A percentile compares a stretch with the other conserved stretches of the same genome.
These are phyloP conservation scores for Ennomos erosarius DNA, from an alignment of 2,888 invertebrate genomes.

Conservation along the genomic window DNA sequence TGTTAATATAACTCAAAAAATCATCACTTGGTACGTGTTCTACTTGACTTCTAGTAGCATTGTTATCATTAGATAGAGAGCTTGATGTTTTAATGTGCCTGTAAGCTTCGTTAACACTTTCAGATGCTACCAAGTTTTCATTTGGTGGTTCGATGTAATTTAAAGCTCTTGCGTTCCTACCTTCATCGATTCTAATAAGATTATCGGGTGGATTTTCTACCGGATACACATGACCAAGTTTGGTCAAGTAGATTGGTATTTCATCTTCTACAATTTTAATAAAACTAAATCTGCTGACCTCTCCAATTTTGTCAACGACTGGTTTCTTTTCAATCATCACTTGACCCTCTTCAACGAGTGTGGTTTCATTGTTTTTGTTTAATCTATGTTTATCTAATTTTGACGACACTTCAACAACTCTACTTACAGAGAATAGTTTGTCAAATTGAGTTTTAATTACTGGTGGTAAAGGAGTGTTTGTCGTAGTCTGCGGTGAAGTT, in stretches of 20 bases:
- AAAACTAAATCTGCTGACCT: constrained; percentile 88
- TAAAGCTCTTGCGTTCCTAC: constrained; percentile 77
- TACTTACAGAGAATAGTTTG: constrained; percentile 88
- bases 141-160: constrained; percentile 68
- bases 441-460: constrained; percentile 81
- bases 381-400: constrained; percentile 86
- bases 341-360: constrained; percentile 80
- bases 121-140: constrained; percentile 79
- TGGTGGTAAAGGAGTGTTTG: constrained; percentile 56
- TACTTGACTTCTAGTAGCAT: constrained; percentile 50
- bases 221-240: constrained; percentile 77
- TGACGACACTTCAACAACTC: constrained; percentile 88
- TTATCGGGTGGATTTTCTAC: constrained; percentile 80
- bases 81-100: constrained; percentile 65
- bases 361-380: constrained; percentile 83
- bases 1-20: constrained; percentile 72
- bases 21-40: constrained; percentile 66
- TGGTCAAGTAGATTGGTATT: constrained; percentile 80
- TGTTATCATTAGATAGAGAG: constrained; percentile 40
- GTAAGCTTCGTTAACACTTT: constrained; percentile 80
- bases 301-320: constrained; percentile 87
- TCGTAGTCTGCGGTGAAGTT: constrained; percentile 44
- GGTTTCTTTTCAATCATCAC: constrained; percentile 86
- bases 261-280: constrained; percentile 88
- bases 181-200: constrained; percentile 79